Conservation (phyloP, 2,113 vertebrate species). For the Marmota monax region DNA sequence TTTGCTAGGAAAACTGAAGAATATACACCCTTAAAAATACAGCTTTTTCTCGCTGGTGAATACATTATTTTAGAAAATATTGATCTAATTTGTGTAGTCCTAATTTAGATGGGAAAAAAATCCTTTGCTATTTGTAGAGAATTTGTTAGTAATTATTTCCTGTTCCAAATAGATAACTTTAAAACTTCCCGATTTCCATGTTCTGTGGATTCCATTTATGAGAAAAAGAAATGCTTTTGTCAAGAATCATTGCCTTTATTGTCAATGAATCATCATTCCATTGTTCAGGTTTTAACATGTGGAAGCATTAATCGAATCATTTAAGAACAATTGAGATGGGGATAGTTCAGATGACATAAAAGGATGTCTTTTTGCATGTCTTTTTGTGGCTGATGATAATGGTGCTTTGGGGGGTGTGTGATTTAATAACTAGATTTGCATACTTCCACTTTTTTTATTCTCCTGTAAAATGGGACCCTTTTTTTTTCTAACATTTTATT, state of each 20-base stretch:
- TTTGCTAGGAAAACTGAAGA: slow-evolving; percentile 67
- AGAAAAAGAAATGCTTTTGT: neutral
- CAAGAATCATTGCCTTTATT: neutral
- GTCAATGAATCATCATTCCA: neutral
- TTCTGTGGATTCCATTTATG: neutral
- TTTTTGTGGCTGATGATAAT: neutral
- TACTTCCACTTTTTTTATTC: neutral
- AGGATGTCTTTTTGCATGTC: neutral
- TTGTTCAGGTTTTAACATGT: slow-evolving; percentile 11
- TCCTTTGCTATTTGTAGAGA: slow-evolving; percentile 25
- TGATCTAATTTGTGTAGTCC: slow-evolving; percentile 69
- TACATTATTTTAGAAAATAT: slow-evolving; percentile 66
- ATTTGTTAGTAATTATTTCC: slow-evolving; percentile 52
- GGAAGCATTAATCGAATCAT: neutral
- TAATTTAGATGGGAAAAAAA: slow-evolving; percentile 61
- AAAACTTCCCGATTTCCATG: neutral
- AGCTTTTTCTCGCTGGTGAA: slow-evolving; percentile 61
- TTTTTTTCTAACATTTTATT: no score
- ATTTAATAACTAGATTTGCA: neutral
- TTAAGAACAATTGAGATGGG: neutral
- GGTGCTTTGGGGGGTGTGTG: neutral
- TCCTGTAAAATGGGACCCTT: neutral
- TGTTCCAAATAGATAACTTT: neutral
- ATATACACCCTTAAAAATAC: slow-evolving; percentile 56
- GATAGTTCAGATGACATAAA: neutral